Evolutionary conservation across 2,113 vertebrate species (phyloP), one percentile per base, ranked within the genome.

Genomic region (Meriones unguiculatus): DNA sequence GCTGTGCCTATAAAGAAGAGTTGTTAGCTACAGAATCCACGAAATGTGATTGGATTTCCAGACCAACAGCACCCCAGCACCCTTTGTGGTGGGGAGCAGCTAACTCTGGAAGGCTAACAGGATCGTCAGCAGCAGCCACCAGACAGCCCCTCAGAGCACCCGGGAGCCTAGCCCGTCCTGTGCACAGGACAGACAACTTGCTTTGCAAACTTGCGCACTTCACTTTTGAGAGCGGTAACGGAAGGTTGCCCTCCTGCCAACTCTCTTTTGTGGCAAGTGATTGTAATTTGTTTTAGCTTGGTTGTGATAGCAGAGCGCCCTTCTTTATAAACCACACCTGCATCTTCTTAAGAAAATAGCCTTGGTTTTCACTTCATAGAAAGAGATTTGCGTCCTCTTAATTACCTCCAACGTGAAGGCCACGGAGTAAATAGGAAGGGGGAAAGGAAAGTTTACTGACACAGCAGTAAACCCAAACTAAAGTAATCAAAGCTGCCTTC

Each of bases 301-400:
- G 28, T n/a, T 28, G 28, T 67, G 30, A 75, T 14, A 86, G 75
- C 28, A 75, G 94, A 93, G 52, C 59, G 64, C 1, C 88, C 67
- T 94, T 93, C 76, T 96, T 97, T 96, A 95, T 91, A 96, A 98
- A 94, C 9, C 93, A 78, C 46, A 98, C 96, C 88, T 95, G 93
- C 93, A 97, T 98, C 97, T 97, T 86, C 97, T 97, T 96, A 95
- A 97, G 96, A 89, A 96, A 98, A 98, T 41, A 86, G 89, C 28
- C 78, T 72, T 90, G 46, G 64, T 54, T 98, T 98, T 98, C 95
- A 75, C 84, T 97, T 98, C 94, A 81, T 80, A 94, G 86, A 90
- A 97, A 93, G 2, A 85, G 52, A 97, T 96, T 91, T 97, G 59
- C 92, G 93, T 57, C 97, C 98, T 89, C 93, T 87, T 86, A 97